phyloP scores from a whole-genome alignment of 37 sponge, comb jelly and placozoan species.

The Spongilla lacustris region DNA sequence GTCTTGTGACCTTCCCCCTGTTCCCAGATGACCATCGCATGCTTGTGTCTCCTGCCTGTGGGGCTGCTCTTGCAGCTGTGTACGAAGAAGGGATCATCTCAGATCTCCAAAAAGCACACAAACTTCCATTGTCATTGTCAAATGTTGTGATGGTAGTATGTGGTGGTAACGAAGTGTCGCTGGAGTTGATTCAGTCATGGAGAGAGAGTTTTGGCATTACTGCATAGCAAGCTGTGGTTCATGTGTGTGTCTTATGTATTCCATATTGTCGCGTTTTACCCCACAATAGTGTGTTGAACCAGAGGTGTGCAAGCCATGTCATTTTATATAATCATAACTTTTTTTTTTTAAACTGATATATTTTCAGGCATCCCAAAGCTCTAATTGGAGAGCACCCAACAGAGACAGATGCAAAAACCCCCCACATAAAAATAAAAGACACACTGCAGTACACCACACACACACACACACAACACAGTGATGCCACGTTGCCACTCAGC shows the following conservation, averaged over 20 bases:
- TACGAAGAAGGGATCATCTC: constrained; percentile 45
- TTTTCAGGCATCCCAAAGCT: background rate
- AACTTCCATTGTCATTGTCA: constrained; percentile 41
- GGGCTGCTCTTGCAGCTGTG: constrained; percentile 86
- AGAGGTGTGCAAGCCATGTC: background rate
- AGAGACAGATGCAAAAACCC: background rate
- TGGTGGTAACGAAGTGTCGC: constrained; percentile 88
- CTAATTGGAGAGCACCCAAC: background rate
- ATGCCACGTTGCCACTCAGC: background rate
- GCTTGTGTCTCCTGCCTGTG: constrained; percentile 94
- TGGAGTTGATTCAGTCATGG: constrained; percentile 78
- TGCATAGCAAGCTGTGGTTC: background rate
- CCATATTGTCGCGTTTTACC: background rate
- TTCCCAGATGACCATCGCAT: constrained; percentile 80
- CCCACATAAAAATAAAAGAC: background rate
- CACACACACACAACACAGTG: background rate
- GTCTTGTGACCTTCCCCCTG: too few species aligned
- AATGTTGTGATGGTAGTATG: constrained; percentile 88
- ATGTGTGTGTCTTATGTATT: background rate
- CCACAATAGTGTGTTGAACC: background rate
- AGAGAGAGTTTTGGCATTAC: constrained; percentile 17
- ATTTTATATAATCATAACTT: too few species aligned
- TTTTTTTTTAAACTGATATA: background rate
- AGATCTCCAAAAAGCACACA: constrained; percentile 46
- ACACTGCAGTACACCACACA: background rate